A percentile compares a stretch with the other conserved stretches of the same genome.
Conservation (phyloP, 2,113 vertebrate genomes). For the Pycnonotus jocosus region DNA sequence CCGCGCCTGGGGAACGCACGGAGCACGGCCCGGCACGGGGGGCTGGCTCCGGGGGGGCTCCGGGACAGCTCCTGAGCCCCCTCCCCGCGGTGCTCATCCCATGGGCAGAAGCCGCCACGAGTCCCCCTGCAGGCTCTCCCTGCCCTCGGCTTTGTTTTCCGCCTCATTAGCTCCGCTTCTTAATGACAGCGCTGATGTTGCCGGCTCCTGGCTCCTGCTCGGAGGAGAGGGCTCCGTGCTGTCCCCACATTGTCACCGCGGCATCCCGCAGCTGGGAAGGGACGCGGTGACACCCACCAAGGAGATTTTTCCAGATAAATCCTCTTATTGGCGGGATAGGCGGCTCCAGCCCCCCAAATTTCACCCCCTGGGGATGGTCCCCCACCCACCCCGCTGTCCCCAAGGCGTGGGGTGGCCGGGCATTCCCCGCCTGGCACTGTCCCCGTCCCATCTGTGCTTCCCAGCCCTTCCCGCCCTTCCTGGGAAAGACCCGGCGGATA, state of each 20-base stretch:
- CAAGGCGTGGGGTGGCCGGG: accelerated
- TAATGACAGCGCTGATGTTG: not conserved
- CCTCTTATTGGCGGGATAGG: not conserved
- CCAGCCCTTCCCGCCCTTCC: not conserved
- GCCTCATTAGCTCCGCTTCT: not conserved
- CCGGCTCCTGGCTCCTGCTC: accelerated
- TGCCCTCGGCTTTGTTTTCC: not conserved
- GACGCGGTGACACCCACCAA: not conserved
- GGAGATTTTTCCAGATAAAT: not conserved
- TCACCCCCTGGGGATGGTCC: not conserved
- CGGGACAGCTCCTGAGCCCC: not conserved
- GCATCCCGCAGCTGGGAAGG: not conserved
- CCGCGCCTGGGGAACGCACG: accelerated
- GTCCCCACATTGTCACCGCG: accelerated
- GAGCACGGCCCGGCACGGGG: accelerated
- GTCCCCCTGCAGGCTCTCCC: not conserved
- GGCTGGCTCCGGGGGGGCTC: not conserved
- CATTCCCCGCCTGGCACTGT: accelerated
- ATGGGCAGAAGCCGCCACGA: not conserved
- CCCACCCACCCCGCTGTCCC: accelerated
- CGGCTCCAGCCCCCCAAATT: accelerated
- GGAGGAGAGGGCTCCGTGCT: not conserved
- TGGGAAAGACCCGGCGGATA: not conserved
- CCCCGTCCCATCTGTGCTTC: not conserved
- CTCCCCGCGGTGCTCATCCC: accelerated